Conservation (phyloP, 2,888 invertebrate genomes). For the Polyommatus icarus region DNA sequence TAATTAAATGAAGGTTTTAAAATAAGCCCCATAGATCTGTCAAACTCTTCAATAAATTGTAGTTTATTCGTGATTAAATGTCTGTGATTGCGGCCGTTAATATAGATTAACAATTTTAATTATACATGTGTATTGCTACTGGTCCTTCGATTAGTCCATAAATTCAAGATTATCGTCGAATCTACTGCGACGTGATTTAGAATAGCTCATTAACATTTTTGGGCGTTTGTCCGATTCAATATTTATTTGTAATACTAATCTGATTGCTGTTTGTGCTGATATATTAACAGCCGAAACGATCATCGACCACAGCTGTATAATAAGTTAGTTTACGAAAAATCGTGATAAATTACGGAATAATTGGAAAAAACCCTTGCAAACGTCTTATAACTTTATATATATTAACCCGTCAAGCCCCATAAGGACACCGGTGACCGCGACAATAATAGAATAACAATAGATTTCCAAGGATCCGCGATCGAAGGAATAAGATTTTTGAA, state of each 20-base stretch:
- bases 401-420: too few species aligned
- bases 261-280: conserved; percentile 8
- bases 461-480: too few species aligned
- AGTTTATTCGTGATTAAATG: too few species aligned
- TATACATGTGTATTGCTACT: neutral
- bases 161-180: neutral
- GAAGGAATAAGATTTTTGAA: too few species aligned
- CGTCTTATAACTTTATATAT: neutral
- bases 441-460: too few species aligned
- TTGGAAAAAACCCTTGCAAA: neutral
- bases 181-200: neutral
- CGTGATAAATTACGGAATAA: neutral
- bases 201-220: conserved; percentile 1
- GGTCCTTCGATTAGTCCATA: neutral
- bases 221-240: neutral
- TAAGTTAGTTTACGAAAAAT: neutral
- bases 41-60: too few species aligned
- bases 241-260: conserved; percentile 10
- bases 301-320: neutral
- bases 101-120: neutral
- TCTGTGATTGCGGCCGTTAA: neutral
- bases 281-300: neutral
- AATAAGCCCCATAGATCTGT: too few species aligned
- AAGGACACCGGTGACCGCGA: too few species aligned
- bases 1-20: too few species aligned